Conservation (phyloP, 1,140 invertebrate species). For the Polyergus mexicanus region DNA sequence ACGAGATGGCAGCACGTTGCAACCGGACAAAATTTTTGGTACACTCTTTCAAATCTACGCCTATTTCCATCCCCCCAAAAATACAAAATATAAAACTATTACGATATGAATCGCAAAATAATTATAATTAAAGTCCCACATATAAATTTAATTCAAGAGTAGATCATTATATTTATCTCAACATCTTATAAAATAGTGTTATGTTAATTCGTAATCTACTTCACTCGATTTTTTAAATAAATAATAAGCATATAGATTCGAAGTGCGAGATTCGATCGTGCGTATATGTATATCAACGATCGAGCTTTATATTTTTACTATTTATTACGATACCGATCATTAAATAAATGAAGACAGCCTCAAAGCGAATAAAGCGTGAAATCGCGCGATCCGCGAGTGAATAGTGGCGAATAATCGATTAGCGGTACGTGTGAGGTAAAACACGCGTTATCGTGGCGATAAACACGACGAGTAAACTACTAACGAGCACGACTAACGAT, state of each 20-base stretch:
- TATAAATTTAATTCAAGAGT: neutral
- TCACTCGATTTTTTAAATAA: neutral
- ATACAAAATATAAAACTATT: neutral
- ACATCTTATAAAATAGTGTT: neutral
- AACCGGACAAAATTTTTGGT: constrained; percentile 42
- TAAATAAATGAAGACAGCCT: neutral
- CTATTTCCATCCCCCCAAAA: neutral
- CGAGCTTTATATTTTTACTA: neutral
- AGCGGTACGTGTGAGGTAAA: constrained; percentile 13
- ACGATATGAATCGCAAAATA: neutral
- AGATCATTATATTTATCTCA: constrained; percentile 8
- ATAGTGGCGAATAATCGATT: constrained; percentile 18
- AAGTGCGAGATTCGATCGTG: neutral
- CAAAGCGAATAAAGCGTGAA: constrained; percentile 21
- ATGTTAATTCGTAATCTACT: neutral
- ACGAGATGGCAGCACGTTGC: constrained; percentile 72
- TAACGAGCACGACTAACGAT: constrained; percentile 12
- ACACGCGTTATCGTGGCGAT: constrained; percentile 34
- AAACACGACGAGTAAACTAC: constrained; percentile 47
- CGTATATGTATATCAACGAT: neutral
- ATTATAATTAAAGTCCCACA: neutral
- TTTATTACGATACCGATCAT: neutral
- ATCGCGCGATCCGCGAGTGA: neutral
- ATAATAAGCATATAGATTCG: neutral
- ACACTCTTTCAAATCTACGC: neutral